Conservation (phyloP, 2,797 vertebrate species). For the Ispidina picta region DNA sequence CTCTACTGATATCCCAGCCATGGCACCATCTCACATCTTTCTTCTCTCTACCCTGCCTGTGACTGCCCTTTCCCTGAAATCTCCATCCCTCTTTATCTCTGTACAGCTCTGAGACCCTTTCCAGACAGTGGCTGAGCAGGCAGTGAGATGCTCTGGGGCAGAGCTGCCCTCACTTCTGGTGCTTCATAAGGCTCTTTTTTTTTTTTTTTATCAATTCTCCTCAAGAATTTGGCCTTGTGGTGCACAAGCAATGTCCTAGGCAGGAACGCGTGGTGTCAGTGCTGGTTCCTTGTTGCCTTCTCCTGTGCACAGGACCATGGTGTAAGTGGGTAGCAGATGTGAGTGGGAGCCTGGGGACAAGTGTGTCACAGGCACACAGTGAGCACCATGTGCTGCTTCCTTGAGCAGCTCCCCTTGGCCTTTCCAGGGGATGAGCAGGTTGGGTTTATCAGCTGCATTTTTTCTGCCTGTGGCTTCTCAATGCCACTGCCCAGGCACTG, state of each 20-base stretch:
- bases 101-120: background rate
- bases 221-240: background rate
- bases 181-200: background rate
- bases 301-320: background rate
- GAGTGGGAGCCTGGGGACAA: no score
- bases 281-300: background rate
- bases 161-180: background rate
- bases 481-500: background rate
- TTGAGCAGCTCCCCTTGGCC: no score
- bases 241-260: no score
- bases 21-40: background rate
- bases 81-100: background rate
- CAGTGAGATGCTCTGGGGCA: rapidly evolving
- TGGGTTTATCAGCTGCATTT: background rate
- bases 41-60: background rate
- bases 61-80: background rate
- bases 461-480: background rate
- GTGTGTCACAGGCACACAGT: background rate
- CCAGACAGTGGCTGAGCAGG: background rate
- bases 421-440: background rate
- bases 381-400: background rate
- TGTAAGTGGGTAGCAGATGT: rapidly evolving
- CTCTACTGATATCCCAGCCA: no score
- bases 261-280: rapidly evolving
- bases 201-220: background rate